Evolutionary conservation across 2,797 vertebrate genomes (phyloP).

Genomic region (Periophthalmus magnuspinnatus): DNA sequence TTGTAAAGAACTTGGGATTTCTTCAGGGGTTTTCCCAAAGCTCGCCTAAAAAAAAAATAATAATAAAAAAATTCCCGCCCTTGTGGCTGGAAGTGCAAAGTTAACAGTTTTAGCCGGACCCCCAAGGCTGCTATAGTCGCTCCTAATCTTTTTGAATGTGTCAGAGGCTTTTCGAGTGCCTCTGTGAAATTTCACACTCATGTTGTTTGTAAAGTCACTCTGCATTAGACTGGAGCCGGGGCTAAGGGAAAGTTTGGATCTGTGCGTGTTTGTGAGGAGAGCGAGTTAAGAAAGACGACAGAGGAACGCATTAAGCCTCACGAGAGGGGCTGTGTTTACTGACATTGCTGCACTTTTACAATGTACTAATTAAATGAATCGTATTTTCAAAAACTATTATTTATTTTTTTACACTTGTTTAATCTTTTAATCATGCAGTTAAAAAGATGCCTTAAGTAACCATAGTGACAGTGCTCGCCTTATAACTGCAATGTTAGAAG

Average conservation of each 20-base stretch:
- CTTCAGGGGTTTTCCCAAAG: conserved; percentile 69
- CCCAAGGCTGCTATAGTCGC: conserved; percentile 74
- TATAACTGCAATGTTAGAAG: not conserved
- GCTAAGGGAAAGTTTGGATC: conserved; percentile 56
- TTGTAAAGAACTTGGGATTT: conserved; percentile 62
- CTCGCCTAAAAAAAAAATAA: conserved; percentile 44
- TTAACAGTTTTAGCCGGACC: conserved; percentile 76
- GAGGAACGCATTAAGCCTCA: conserved; percentile 14
- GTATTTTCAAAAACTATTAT: too few relatives aligned
- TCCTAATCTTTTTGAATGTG: conserved; percentile 82
- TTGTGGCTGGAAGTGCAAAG: conserved; percentile 78
- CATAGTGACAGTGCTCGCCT: not conserved
- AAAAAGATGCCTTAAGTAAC: not conserved
- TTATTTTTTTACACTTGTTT: too few relatives aligned
- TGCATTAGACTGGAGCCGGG: conserved; percentile 63
- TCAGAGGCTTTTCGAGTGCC: conserved; percentile 78
- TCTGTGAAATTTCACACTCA: conserved; percentile 80
- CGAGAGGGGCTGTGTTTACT: conserved; percentile 18
- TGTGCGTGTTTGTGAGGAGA: conserved; percentile 36
- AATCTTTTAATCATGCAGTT: too few relatives aligned
- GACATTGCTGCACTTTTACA: not conserved
- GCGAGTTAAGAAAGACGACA: conserved; percentile 23
- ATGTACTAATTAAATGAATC: too few relatives aligned
- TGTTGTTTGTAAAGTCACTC: conserved; percentile 77
- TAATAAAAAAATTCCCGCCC: conserved; percentile 47